Percentiles rank a stretch among this genome's conserved stretches.
Evolutionary conservation across 2,113 vertebrate genomes (phyloP).

Genomic region (Circaetus gallicus): DNA sequence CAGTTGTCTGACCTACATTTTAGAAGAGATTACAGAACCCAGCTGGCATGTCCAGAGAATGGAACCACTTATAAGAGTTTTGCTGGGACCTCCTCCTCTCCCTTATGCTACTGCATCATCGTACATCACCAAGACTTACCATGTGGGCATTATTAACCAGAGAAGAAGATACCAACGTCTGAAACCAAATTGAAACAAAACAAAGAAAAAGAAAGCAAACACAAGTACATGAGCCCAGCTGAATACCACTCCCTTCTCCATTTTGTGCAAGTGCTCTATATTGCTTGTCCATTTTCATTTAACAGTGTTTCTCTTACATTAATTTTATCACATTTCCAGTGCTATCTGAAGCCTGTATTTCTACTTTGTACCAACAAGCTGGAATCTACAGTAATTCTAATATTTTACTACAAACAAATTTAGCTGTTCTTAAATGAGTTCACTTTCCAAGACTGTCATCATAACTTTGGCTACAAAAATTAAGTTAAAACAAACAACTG

Average conservation of each 20-base stretch:
- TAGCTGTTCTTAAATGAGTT: neutral
- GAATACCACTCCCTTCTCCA: neutral
- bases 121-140: neutral
- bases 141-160: neutral
- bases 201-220: neutral
- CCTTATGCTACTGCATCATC: fast-evolving
- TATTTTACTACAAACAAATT: neutral
- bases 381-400: neutral
- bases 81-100: neutral
- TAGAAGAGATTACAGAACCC: neutral
- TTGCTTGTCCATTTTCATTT: neutral
- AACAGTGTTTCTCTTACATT: neutral
- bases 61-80: neutral
- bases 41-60: neutral
- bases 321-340: neutral
- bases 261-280: neutral
- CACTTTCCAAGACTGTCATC: neutral
- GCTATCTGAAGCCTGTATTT: neutral
- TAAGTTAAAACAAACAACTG: neutral
- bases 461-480: neutral
- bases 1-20: neutral
- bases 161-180: neutral
- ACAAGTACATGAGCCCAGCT: fast-evolving
- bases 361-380: neutral
- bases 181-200: neutral